phyloP scores from a whole-genome alignment of 2,888 invertebrate genomes.

The Pachliopta kotzebuea region DNA sequence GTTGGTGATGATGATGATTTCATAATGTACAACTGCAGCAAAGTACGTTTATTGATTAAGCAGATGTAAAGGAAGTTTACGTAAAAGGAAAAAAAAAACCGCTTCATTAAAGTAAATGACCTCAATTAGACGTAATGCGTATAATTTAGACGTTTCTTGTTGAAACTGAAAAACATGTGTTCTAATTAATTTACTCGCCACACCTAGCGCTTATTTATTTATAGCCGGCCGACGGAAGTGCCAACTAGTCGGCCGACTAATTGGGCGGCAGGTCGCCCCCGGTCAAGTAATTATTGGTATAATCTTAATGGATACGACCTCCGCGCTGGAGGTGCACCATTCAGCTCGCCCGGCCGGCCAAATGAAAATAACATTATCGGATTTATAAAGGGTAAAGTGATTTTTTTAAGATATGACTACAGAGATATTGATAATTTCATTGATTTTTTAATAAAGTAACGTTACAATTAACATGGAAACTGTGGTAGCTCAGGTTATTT shows the following conservation, averaged over 20 bases:
- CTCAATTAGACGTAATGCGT: conserved; percentile 50
- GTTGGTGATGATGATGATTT: no score
- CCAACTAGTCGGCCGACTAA: conserved; percentile 33
- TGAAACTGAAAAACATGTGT: conserved; percentile 41
- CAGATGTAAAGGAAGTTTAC: background rate
- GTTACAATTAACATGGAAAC: no score
- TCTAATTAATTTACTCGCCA: conserved; percentile 41
- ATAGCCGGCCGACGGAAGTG: conserved; percentile 38
- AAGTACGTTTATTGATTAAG: no score
- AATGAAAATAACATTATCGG: background rate
- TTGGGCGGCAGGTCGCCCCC: conserved; percentile 31
- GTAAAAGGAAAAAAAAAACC: conserved; percentile 34
- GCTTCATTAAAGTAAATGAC: conserved; percentile 43
- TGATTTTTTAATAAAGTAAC: no score
- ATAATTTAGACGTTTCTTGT: conserved; percentile 45
- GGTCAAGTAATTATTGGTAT: conserved; percentile 36
- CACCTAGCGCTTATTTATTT: conserved; percentile 38
- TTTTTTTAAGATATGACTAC: background rate
- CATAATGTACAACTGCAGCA: no score
- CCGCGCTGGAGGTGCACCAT: conserved; percentile 24
- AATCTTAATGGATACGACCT: conserved; percentile 39
- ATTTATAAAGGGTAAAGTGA: background rate
- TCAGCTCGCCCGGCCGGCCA: background rate
- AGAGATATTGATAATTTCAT: background rate
- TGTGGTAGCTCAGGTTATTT: no score